Percentiles rank a stretch among this genome's conserved stretches.
phyloP scores from a whole-genome alignment of 2,113 vertebrate genomes.

The Oncorhynchus keta region DNA sequence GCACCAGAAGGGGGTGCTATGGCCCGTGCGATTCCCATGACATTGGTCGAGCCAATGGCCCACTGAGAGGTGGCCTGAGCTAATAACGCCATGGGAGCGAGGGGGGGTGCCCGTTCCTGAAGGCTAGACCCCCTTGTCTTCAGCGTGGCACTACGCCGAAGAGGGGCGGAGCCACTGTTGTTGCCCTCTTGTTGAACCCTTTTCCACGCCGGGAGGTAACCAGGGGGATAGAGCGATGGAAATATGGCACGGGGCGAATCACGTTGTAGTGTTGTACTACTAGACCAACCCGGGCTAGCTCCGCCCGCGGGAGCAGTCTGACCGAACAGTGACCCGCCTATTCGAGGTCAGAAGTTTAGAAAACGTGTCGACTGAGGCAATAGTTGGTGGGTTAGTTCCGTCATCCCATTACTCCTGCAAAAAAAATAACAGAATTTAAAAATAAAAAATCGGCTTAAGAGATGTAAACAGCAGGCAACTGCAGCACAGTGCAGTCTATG shows the following conservation, averaged over 20 bases:
- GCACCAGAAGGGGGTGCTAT: constrained; percentile 50
- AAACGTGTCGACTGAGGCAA: constrained; percentile 42
- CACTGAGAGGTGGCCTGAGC: neutral
- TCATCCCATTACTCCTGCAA: constrained; percentile 26
- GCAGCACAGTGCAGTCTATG: constrained; percentile 15
- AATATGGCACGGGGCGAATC: constrained; percentile 59
- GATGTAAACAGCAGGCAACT: constrained; percentile 28
- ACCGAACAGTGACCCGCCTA: constrained; percentile 65
- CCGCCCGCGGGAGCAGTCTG: constrained; percentile 63
- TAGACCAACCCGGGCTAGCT: constrained; percentile 13
- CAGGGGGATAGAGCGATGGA: constrained; percentile 38
- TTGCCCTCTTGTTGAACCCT: constrained; percentile 72
- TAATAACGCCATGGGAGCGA: neutral
- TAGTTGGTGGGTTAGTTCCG: constrained; percentile 40
- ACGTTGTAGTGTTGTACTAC: constrained; percentile 35
- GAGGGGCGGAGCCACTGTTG: constrained; percentile 48
- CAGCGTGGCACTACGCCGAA: constrained; percentile 37
- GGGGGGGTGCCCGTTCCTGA: neutral
- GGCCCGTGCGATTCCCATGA: neutral
- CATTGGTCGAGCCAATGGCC: neutral
- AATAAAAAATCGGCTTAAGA: constrained; percentile 21
- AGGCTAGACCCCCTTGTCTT: constrained; percentile 15
- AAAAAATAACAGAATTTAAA: constrained; percentile 23
- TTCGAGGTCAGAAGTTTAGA: constrained; percentile 64
- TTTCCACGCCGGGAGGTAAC: constrained; percentile 36